Base-by-base conservation (phyloP, 2,113 vertebrate genomes). In the Callionymus lyra region DNA sequence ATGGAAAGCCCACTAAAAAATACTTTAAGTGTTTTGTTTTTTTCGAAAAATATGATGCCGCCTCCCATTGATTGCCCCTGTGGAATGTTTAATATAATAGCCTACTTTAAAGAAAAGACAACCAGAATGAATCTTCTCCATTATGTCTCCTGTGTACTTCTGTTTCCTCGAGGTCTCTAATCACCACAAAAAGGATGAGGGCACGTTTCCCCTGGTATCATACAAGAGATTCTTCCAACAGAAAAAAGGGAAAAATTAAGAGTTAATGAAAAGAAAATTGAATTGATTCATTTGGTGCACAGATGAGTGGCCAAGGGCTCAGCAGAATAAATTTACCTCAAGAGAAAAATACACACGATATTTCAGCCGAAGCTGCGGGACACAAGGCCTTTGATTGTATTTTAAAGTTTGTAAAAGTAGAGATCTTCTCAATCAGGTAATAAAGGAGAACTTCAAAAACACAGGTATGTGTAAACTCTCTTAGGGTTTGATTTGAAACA, bases 231-330 rank as follows among this genome's bases (percentile, higher is more conserved):
- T 51, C 45, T 42, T 63, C 68, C 65, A 65, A 65, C 71, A 56
- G 59, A 39, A 46, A 34, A 72, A 61, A 59, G 57, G 74, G 78
- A 63, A 77, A 79, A 82, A 82, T 79, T 70, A 80, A 71, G 69
- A 82, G 85, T 81, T 82, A 85, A 81, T 83, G 81, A 81, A 80
- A 62, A 62, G 72, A 78, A 82, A 83, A 84, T 83, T 66, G 61
- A 86, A 84, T 83, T 73, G 74, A 59, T 74, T 72, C 76, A 78
- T 65, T 73, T 68, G 60, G 79, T 61, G 73, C 76, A 59, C 65
- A 59, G 55, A 60, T 63, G 65, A 63, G 62, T n/a, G 59, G 64
- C 73, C 82, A 72, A 84, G 83, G 78, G 85, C 82, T 85, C 84
- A 77, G 78, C 68, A 69, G 74, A 80, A 85, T 81, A 80, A 82